A percentile compares a stretch with the other conserved stretches of the same genome.
Evolutionary conservation across 1,140 invertebrate species (phyloP).

Genomic region (Caenorhabditis elegans): DNA sequence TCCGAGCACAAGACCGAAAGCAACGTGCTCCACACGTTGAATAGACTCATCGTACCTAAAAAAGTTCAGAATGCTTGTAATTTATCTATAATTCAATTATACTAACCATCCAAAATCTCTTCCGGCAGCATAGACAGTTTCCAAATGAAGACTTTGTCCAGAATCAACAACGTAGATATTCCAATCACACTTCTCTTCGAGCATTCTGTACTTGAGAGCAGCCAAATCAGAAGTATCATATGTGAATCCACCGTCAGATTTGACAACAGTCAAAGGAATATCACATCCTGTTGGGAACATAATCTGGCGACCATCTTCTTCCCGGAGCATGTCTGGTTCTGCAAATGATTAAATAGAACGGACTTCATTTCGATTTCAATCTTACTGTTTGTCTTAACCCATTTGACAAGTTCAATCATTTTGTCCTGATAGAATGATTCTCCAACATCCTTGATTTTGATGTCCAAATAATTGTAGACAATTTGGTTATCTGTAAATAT

Average conservation of each 20-base stretch:
- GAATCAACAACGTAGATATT: slow-evolving; percentile 92
- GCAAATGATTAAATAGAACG: slow-evolving; percentile 14
- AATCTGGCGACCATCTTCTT: slow-evolving; percentile 88
- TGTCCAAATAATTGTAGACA: slow-evolving; percentile 71
- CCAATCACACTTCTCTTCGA: slow-evolving; percentile 86
- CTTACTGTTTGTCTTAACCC: slow-evolving; percentile 75
- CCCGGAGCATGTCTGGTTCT: slow-evolving; percentile 71
- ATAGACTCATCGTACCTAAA: slow-evolving; percentile 52
- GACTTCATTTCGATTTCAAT: background rate
- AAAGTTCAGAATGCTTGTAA: no score
- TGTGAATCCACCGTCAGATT: slow-evolving; percentile 96
- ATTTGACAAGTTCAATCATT: slow-evolving; percentile 83
- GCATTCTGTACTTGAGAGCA: slow-evolving; percentile 76
- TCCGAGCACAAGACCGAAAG: slow-evolving; percentile 93
- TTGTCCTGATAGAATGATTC: slow-evolving; percentile 95
- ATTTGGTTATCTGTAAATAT: slow-evolving; percentile 75
- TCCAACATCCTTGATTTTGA: slow-evolving; percentile 79
- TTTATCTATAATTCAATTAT: no score
- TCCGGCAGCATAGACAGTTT: slow-evolving; percentile 70
- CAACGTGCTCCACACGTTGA: slow-evolving; percentile 80
- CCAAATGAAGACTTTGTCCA: slow-evolving; percentile 75
- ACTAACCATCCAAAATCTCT: slow-evolving; percentile 59
- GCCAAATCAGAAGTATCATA: slow-evolving; percentile 99
- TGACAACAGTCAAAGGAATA: slow-evolving; percentile 88
- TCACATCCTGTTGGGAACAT: slow-evolving; percentile 76